Evolutionary conservation across 2,888 invertebrate genomes (phyloP).

Genomic region (Melanostoma mellinum): DNA sequence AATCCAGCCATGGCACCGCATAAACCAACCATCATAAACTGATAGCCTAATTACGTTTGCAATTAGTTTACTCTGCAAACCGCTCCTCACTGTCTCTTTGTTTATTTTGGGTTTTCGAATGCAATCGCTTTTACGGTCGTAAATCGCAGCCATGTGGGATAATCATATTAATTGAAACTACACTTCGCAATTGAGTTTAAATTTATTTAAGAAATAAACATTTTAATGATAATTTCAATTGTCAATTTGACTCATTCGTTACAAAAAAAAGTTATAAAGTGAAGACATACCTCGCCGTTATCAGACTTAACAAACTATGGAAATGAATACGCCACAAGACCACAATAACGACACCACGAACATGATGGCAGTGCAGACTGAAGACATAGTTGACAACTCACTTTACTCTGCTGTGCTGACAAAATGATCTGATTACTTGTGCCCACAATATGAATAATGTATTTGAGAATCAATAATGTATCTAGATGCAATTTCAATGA

Average conservation of each 20-base stretch:
- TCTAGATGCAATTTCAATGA: constrained; percentile 70
- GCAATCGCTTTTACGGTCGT: constrained; percentile 39
- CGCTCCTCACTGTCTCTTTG: constrained; percentile 20
- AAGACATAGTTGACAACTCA: constrained; percentile 64
- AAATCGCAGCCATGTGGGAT: constrained; percentile 30
- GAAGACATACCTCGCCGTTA: constrained; percentile 17
- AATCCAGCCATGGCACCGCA: constrained; percentile 42
- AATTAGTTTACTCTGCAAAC: constrained; percentile 60
- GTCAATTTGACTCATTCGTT: constrained; percentile 47
- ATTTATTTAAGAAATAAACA: constrained; percentile 59
- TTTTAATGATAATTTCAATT: constrained; percentile 46
- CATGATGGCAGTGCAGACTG: constrained; percentile 40
- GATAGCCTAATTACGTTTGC: constrained; percentile 65
- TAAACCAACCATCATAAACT: constrained; percentile 41
- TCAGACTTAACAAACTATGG: constrained; percentile 64
- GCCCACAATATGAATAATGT: constrained; percentile 72
- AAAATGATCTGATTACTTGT: constrained; percentile 73
- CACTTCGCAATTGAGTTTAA: neutral
- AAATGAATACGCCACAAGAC: constrained; percentile 68
- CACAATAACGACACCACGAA: constrained; percentile 31
- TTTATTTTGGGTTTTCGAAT: constrained; percentile 30
- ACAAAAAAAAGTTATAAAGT: neutral
- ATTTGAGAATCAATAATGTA: constrained; percentile 71
- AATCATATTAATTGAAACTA: constrained; percentile 4
- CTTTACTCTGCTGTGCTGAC: constrained; percentile 58